Evolutionary conservation across 2,888 invertebrate genomes (phyloP).

Genomic region (Acronicta aceris): DNA sequence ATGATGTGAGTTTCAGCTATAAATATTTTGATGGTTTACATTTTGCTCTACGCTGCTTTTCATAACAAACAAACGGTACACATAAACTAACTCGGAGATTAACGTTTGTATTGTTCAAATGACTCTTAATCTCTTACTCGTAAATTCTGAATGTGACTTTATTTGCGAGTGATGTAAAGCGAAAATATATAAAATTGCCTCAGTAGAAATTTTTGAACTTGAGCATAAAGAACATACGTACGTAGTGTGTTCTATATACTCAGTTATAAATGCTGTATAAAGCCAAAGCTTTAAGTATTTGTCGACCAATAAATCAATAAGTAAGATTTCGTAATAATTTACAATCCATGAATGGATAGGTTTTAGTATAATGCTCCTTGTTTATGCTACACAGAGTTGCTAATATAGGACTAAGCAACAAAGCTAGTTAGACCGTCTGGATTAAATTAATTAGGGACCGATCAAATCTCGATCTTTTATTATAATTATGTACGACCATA

Average conservation of each 20-base stretch:
- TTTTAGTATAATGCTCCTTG: too few species aligned
- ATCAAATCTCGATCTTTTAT: too few species aligned
- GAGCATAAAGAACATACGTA: too few species aligned
- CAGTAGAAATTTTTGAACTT: too few species aligned
- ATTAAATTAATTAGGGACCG: conserved; percentile 19
- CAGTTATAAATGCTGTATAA: too few species aligned
- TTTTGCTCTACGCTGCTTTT: not conserved
- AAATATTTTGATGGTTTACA: conserved; percentile 20
- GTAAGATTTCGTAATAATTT: not conserved
- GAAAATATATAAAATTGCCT: too few species aligned
- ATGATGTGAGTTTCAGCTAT: conserved; percentile 87
- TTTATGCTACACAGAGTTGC: too few species aligned
- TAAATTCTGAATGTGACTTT: conserved; percentile 7
- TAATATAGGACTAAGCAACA: too few species aligned
- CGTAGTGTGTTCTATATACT: too few species aligned
- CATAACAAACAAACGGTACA: conserved; percentile 13
- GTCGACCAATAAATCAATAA: too few species aligned
- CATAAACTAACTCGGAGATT: conserved; percentile 10
- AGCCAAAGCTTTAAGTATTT: too few species aligned
- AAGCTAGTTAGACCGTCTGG: conserved; percentile 7
- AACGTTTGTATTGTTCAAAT: conserved; percentile 11
- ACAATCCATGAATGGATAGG: too few species aligned
- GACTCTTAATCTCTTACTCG: conserved; percentile 4
- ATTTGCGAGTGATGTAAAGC: conserved; percentile 10
- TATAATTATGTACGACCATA: conserved; percentile 18